A percentile compares a stretch with the other conserved stretches of the same genome.
These are phyloP conservation scores for Escarpia spicata DNA, from an alignment of 2,888 invertebrate genomes.

Conservation along the genomic window DNA sequence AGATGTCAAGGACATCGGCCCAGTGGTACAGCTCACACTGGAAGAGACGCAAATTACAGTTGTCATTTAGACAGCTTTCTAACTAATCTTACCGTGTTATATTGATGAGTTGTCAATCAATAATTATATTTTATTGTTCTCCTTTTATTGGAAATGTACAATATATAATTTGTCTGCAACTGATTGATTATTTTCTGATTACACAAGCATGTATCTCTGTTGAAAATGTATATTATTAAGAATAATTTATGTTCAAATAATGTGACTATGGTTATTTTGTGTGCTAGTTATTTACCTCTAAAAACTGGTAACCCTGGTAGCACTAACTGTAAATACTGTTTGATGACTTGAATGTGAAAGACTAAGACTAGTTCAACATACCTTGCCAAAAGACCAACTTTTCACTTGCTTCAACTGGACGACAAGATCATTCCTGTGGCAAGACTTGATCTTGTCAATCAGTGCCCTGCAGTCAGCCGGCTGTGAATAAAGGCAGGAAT, in stretches of 20 bases:
- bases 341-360: not conserved
- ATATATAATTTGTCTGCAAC: no score
- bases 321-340: not conserved
- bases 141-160: no score
- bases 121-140: no score
- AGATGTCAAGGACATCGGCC: constrained; percentile 82
- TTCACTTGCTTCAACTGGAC: constrained; percentile 78
- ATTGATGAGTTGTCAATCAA: no score
- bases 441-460: constrained; percentile 78
- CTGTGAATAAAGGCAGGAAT: constrained; percentile 45
- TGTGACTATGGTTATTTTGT: no score
- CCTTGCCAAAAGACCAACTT: constrained; percentile 85
- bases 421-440: constrained; percentile 72
- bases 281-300: not conserved
- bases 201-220: no score
- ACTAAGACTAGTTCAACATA: constrained; percentile 43
- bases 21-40: constrained; percentile 85
- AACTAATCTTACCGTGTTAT: no score
- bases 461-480: constrained; percentile 78
- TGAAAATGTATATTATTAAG: no score
- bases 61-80: not conserved
- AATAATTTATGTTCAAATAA: not conserved
- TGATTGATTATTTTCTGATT: no score
- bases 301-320: not conserved
- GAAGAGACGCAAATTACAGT: constrained; percentile 23